Evolutionary conservation across 1,140 invertebrate genomes (phyloP).

Genomic region (Carposina sasakii): DNA sequence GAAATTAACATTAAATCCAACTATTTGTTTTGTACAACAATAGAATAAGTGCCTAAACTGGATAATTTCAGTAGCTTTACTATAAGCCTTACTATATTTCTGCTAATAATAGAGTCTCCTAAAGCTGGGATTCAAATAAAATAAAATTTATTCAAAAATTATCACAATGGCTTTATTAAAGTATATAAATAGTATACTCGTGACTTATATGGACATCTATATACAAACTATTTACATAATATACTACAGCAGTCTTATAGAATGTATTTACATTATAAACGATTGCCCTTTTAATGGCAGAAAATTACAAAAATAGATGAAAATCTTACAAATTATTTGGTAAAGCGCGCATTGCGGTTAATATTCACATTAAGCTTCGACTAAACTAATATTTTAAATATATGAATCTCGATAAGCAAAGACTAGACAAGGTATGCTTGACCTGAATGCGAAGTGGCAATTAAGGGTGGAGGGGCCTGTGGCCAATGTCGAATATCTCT

Average conservation of each 20-base stretch:
- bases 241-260: constrained; percentile 72
- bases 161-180: constrained; percentile 73
- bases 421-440: constrained; percentile 70
- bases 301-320: constrained; percentile 70
- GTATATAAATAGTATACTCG: constrained; percentile 72
- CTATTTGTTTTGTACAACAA: too few species aligned
- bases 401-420: constrained; percentile 46
- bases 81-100: too few species aligned
- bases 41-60: too few species aligned
- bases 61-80: too few species aligned
- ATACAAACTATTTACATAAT: constrained; percentile 66
- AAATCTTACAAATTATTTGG: constrained; percentile 69
- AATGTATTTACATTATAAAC: constrained; percentile 69
- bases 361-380: constrained; percentile 65
- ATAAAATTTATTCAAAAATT: constrained; percentile 65
- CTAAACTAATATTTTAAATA: constrained; percentile 52
- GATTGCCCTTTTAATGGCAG: constrained; percentile 58
- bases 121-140: constrained; percentile 36
- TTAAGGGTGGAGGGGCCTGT: constrained; percentile 56
- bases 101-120: too few species aligned
- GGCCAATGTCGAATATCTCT: constrained; percentile 63
- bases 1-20: too few species aligned
- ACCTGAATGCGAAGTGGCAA: constrained; percentile 59
- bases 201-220: constrained; percentile 71
- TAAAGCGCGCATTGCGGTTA: constrained; percentile 60